These are phyloP conservation scores for Antennarius striatus DNA, from an alignment of 2,113 vertebrate species.

Conservation along the genomic window DNA sequence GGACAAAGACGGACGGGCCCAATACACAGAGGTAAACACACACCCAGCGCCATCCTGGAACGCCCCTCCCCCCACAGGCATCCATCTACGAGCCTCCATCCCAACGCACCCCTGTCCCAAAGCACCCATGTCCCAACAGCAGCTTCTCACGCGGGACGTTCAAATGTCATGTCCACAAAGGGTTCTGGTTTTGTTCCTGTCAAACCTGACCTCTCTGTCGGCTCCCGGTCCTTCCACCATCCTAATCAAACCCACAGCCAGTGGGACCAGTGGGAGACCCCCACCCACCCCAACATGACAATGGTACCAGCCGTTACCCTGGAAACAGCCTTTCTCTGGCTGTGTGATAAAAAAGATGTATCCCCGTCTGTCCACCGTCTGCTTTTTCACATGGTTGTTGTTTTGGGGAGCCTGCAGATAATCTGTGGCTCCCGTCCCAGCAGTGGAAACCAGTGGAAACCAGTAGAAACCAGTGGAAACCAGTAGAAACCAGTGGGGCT, in stretches of 20 bases:
- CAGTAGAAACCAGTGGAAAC: conserved; percentile 4
- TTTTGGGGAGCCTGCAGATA: conserved; percentile 36
- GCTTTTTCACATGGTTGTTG: conserved; percentile 32
- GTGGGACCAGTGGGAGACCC: conserved; percentile 40
- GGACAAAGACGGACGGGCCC: conserved; percentile 54
- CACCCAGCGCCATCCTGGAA: conserved; percentile 12
- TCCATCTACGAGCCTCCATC: conserved; percentile 7
- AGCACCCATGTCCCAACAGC: no score
- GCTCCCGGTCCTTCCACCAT: conserved; percentile 29
- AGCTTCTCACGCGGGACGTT: no score
- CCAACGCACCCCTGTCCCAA: no score
- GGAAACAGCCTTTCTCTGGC: conserved; percentile 74
- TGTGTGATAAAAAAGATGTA: conserved; percentile 82
- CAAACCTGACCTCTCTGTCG: background rate
- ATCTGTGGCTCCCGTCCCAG: conserved; percentile 24
- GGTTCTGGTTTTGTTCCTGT: no score
- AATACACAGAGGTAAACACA: conserved; percentile 26
- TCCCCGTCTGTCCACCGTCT: conserved; percentile 45
- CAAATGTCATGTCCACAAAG: no score
- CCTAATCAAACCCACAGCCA: conserved; percentile 32
- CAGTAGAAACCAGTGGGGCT: no score
- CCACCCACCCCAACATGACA: conserved; percentile 60
- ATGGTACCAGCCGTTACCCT: conserved; percentile 71
- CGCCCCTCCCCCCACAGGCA: conserved; percentile 43
- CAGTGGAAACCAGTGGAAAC: conserved; percentile 28